Evolutionary conservation across 1,140 invertebrate genomes (phyloP), one percentile per base, ranked within the genome.

Genomic region (Drosophila bifasciata): DNA sequence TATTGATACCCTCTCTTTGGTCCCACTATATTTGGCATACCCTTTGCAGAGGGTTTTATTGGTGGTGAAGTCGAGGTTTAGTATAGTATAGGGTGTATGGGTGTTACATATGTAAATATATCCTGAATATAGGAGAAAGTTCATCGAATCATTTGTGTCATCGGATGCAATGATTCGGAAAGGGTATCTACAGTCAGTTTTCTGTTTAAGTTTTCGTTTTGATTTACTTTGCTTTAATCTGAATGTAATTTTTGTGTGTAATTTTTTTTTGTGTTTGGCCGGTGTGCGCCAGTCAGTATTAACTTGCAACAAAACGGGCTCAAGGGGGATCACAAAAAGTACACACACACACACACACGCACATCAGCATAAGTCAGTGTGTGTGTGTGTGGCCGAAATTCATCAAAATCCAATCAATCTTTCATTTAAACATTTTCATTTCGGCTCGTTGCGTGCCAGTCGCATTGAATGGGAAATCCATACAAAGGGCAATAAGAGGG

Each of bases 351-450:
- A 51, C 52, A 40, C 19, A 39, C 32, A 41, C n/a, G n/a, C 39
- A 48, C 59, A 41, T 67, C 40, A 28, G 23, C 43, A 36, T 48
- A 48, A 57, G 55, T 48, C 55, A 49, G 60, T 46, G 62, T 57
- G 53, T 71, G 60, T 71, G 61, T 61, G 77, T 79, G 79, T 76
- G 74, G 71, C 69, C 41, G 80, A 84, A 84, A 84, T 85, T 84
- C 80, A 84, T 84, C 80, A 84, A 84, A 84, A 86, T 86, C 80
- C 80, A 85, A 85, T 85, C 80, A 85, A 85, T 85, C 80, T 85
- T 86, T 85, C 80, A 85, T 86, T 86, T 85, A 85, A 85, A 85
- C 80, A 85, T 85, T 85, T 85, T 85, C 80, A 85, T 85, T 85
- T 85, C 81, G 73, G 81, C 68, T 85, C 81, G 80, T 60, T 86